Percentiles rank a stretch among this genome's conserved stretches.
Conservation (phyloP, 2,797 vertebrate species). For the Catamblyrhynchus diadema region DNA sequence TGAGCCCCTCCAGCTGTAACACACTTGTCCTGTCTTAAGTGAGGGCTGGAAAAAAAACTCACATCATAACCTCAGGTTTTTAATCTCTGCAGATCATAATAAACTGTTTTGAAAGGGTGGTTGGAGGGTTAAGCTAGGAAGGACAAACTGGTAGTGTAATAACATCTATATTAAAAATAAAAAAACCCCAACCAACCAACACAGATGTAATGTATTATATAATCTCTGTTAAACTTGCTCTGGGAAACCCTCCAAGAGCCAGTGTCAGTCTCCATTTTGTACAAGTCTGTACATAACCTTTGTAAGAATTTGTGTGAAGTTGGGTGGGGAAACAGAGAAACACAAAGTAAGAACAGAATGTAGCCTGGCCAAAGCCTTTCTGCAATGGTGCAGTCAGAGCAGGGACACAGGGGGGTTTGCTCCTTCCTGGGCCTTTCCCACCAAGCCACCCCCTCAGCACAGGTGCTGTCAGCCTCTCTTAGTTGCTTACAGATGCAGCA, state of each 20-base stretch:
- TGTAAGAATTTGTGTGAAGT: slow-evolving; percentile 48
- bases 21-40: background rate
- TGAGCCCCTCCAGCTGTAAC: background rate
- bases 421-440: background rate
- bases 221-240: slow-evolving; percentile 62
- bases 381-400: background rate
- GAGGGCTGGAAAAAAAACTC: background rate
- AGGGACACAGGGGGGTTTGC: background rate
- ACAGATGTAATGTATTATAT: slow-evolving; percentile 59
- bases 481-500: background rate
- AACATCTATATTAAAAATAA: slow-evolving; percentile 42
- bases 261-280: slow-evolving; percentile 62
- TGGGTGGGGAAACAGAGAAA: slow-evolving; percentile 44
- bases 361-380: background rate
- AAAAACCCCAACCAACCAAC: slow-evolving; percentile 12
- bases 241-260: slow-evolving; percentile 65
- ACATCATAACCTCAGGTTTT: background rate
- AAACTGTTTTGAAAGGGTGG: slow-evolving; percentile 27
- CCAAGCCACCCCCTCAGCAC: background rate
- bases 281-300: slow-evolving; percentile 67
- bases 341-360: slow-evolving; percentile 27
- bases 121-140: slow-evolving; percentile 52
- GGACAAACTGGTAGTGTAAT: slow-evolving; percentile 24
- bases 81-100: slow-evolving; percentile 10
- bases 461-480: background rate